Conservation (phyloP, 2,797 vertebrate species). For the Amazonetta brasiliensis region DNA sequence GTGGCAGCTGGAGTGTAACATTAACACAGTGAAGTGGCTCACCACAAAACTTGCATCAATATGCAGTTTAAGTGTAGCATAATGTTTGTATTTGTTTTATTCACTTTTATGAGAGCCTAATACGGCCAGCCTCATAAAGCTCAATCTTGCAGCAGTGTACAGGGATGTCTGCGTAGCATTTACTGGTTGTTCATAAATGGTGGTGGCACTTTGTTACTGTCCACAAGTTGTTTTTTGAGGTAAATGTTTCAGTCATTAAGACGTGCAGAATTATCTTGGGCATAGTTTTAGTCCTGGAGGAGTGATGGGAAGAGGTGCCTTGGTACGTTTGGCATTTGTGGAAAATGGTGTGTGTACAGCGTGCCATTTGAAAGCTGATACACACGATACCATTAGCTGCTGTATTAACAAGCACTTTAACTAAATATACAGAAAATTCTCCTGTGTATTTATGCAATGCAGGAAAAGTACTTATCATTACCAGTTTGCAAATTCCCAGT, state of each 20-base stretch:
- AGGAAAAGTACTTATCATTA: background rate
- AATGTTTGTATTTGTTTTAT: background rate
- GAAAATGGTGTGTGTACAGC: background rate
- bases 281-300: background rate
- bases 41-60: background rate
- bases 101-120: background rate
- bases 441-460: background rate
- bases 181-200: background rate
- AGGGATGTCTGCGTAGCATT: background rate
- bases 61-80: background rate
- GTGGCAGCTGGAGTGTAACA: background rate
- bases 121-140: background rate
- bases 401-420: background rate
- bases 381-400: background rate
- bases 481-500: background rate
- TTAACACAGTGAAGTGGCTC: background rate
- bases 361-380: background rate
- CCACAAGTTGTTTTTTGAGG: background rate
- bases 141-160: conserved; percentile 16
- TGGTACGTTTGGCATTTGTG: background rate
- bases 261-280: background rate
- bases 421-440: background rate
- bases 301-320: background rate
- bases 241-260: background rate
- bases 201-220: background rate